These are phyloP conservation scores for Gopherus evgoodei DNA, from an alignment of 2,113 vertebrate species.

Conservation along the genomic window DNA sequence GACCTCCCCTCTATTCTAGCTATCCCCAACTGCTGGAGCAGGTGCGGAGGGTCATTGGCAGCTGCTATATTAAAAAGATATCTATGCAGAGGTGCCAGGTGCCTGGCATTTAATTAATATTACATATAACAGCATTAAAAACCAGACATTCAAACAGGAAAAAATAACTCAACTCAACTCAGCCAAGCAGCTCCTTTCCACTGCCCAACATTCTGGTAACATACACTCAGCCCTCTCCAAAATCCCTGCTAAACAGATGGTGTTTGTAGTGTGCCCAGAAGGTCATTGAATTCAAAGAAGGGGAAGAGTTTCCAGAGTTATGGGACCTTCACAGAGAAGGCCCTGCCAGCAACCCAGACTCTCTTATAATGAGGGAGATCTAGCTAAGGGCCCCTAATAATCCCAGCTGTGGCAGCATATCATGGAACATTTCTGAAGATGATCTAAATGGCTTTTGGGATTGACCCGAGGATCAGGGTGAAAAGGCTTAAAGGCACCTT, in stretches of 20 bases:
- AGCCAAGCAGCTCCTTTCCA: neutral
- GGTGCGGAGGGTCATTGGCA: neutral
- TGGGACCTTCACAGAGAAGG: conserved; percentile 1
- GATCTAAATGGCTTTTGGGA: conserved; percentile 53
- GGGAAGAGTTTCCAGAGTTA: conserved; percentile 48
- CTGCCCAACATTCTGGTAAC: conserved; percentile 38
- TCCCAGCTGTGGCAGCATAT: conserved; percentile 29
- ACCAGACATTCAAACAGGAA: neutral
- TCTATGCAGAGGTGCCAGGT: neutral
- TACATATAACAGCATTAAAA: neutral
- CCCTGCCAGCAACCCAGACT: conserved; percentile 27
- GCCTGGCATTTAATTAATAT: neutral
- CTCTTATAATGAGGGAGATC: neutral
- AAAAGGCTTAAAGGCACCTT: conserved; percentile 69
- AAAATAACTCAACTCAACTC: neutral
- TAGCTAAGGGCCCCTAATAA: neutral
- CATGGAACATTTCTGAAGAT: conserved; percentile 7
- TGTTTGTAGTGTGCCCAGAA: conserved; percentile 27
- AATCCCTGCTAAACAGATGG: conserved; percentile 57
- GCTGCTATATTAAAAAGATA: neutral
- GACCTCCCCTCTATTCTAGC: neutral
- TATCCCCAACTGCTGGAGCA: neutral
- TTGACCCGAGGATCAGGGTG: conserved; percentile 36
- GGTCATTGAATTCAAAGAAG: conserved; percentile 63
- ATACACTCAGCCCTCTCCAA: neutral